Base-by-base conservation (phyloP, 2,797 vertebrate genomes). In the Eleutherodactylus coqui region DNA sequence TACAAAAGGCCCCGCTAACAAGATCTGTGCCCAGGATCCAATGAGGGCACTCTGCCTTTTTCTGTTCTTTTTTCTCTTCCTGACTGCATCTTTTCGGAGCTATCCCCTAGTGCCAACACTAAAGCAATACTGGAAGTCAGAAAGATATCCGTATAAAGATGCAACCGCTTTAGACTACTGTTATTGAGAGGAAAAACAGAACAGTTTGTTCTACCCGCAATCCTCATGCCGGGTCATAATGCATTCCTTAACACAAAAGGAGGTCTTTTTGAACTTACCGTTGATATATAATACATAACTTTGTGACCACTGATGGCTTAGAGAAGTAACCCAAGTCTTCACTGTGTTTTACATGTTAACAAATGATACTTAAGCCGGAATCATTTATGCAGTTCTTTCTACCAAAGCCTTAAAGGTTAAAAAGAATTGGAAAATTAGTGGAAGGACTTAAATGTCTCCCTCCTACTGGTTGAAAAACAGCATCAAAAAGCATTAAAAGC, bases 131-230 rank as follows among this genome's bases (percentile, higher is more conserved):
- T 79, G 76, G n/a, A 79, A 69, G 45, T 70, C 36, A 79, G 75
- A 34, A 86, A 62, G 60, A 51, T 45, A 62, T 80, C 47, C 16
- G 21, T 45, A 43, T 60, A 49, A 62, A 75, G 41, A 81, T 60
- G 11, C 24, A 85, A 32, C 51, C 38, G 62, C 73, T 79, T 43
- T 29, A 55, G 10, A 60, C 77, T 45, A 41, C 19, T 79, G 5
- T 51, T 86, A 81, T 64, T 62, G 78, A 64, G 60, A 85, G 62
- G 69, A 34, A 75, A 85, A 78, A 41, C 36, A 78, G 36, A 45
- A 51, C 67, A 60, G n/a, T 80, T 85, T 85, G 67, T 58, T 85
- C 76, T 76, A 49, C 32, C 24, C 21, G 36, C 73, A 53, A 38
- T 77, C 62, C 72, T 32, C 53, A 8, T 51, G 43, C 43, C 27